Base-by-base conservation (phyloP, 1,140 invertebrate genomes). In the Antheraea pernyi region DNA sequence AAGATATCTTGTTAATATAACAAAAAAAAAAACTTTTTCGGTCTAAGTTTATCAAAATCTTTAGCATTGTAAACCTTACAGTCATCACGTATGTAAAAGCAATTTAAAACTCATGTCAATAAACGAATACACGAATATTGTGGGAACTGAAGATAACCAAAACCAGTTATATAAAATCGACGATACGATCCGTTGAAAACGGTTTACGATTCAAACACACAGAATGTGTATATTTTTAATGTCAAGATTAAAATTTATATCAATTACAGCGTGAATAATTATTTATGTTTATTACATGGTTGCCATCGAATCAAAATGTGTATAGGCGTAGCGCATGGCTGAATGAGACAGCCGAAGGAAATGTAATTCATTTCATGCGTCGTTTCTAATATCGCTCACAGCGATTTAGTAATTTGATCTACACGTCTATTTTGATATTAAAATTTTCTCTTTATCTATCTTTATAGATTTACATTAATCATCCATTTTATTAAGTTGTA, bases 341-440 rank as follows among this genome's bases (percentile, higher is more conserved):
- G 74, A 78, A 79, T 75, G 71, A 71, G 73, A 72, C 70, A 70
- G 72, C 75, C 81, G 64, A 74, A 69, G 74, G 78, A 75, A 76
- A 73, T 67, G 70, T 78, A 77, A 80, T 83, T 82, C 70, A 75
- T 81, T 81, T 81, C 74, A 80, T 78, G 78, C 78, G 65, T 79
- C 73, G 74, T 75, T 70, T 80, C 77, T 73, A 64, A 69, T 74
- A 73, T 79, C 76, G 74, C 80, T 83, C 73, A 74, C 71, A 77
- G 79, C 77, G 59, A 73, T 62, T 73, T 76, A 76, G 75, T 80
- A 78, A 82, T 84, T 85, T 81, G 75, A 79, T 80, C 72, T 75
- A 75, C 76, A 73, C 76, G 77, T 84, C 82, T 69, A 81, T 79
- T 76, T 77, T 73, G 69, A 81, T 77, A 80, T 80, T 84, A 77